Evolutionary conservation across 2,888 invertebrate genomes (phyloP).

Genomic region (Penaeus monodon): DNA sequence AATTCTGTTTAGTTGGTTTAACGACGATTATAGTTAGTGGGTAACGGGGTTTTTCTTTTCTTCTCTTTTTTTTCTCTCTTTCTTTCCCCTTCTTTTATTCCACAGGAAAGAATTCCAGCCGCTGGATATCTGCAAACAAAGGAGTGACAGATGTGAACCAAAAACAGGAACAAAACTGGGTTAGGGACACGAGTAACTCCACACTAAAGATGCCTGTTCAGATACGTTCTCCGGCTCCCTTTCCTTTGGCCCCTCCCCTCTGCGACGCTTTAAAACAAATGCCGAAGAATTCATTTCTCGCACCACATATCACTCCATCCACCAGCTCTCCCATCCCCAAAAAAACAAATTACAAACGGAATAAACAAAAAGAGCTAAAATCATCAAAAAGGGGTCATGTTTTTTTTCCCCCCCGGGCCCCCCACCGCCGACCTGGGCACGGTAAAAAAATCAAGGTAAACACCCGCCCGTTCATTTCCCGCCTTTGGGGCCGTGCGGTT

Average conservation of each 20-base stretch:
- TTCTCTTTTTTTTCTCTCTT: not conserved
- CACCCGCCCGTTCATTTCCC: constrained; percentile 30
- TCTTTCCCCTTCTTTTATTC: not conserved
- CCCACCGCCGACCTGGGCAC: not conserved
- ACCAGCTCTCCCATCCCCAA: constrained; percentile 9
- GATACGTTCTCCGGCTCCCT: too few relatives aligned
- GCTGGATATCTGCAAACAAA: not conserved
- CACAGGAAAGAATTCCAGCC: not conserved
- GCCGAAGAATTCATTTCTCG: not conserved
- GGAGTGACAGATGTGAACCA: not conserved
- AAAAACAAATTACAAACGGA: constrained; percentile 22
- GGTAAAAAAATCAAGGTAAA: constrained; percentile 22
- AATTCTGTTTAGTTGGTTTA: too few relatives aligned
- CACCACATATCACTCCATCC: not conserved
- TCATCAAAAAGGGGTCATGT: constrained; percentile 11
- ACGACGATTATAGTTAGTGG: too few relatives aligned
- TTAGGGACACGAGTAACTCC: too few relatives aligned
- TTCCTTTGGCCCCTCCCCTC: too few relatives aligned
- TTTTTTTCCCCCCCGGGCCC: constrained; percentile 1
- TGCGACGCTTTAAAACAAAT: not conserved
- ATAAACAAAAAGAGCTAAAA: constrained; percentile 16
- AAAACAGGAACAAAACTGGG: too few relatives aligned
- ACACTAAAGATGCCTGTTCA: too few relatives aligned
- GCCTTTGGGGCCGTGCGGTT: constrained; percentile 3
- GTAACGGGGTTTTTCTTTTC: not conserved